A percentile compares a stretch with the other conserved stretches of the same genome.
Conservation (phyloP, 2,888 invertebrate genomes). For the Eurytoma adleriae region DNA sequence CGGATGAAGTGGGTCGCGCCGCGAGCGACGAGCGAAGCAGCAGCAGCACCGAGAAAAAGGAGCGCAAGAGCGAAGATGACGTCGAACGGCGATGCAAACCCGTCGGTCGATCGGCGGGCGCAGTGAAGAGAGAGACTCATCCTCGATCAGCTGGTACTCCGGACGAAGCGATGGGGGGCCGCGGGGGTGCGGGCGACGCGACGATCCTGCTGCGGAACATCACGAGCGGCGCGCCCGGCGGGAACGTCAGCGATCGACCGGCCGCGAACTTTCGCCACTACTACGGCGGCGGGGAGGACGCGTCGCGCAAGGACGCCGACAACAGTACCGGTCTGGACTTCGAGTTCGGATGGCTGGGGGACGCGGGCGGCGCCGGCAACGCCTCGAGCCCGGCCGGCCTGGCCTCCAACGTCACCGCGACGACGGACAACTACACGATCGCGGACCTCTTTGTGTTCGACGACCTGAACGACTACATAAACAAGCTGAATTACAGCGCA, state of each 20-base stretch:
- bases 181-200: constrained; percentile 47
- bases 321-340: constrained; percentile 14
- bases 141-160: background rate
- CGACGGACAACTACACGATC: constrained; percentile 66
- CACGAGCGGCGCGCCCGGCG: constrained; percentile 29
- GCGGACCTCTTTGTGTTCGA: constrained; percentile 79
- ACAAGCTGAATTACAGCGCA: constrained; percentile 78
- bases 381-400: background rate
- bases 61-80: background rate
- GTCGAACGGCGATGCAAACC: background rate
- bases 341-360: constrained; percentile 66
- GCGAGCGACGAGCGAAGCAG: background rate
- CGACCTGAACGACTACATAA: constrained; percentile 88
- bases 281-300: background rate
- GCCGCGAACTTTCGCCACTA: background rate
- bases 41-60: background rate
- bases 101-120: background rate
- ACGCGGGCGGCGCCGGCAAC: constrained; percentile 41
- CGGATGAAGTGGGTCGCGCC: constrained; percentile 6
- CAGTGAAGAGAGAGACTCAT: constrained; percentile 21
- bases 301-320: background rate
- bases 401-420: background rate
- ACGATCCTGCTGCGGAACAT: constrained; percentile 57
- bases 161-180: constrained; percentile 57
- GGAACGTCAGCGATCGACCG: constrained; percentile 7